Percentiles rank a stretch among this genome's conserved stretches.
Conservation (phyloP, 2,113 vertebrate genomes). For the Leucopternis melanops region DNA sequence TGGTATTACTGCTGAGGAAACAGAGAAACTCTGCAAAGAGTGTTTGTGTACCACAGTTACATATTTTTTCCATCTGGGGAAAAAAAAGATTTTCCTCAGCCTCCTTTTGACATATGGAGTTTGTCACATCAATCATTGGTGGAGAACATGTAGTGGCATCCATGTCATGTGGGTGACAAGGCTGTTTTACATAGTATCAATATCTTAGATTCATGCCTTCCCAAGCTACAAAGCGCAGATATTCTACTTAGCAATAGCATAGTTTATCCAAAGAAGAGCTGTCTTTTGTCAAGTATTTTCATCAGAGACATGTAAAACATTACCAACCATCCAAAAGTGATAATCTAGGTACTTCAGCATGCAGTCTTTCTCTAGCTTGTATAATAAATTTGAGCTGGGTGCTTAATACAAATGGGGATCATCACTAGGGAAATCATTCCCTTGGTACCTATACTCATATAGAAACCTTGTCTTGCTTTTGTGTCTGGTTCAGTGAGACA, state of each 20-base stretch:
- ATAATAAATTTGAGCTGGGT: background rate
- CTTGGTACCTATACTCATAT: background rate
- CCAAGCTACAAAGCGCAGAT: slow-evolving; percentile 1
- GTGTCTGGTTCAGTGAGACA: background rate
- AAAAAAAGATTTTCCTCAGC: slow-evolving; percentile 19
- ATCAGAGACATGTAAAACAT: slow-evolving; percentile 9
- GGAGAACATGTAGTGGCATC: slow-evolving; percentile 40
- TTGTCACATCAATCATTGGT: slow-evolving; percentile 58
- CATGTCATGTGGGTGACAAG: slow-evolving; percentile 52
- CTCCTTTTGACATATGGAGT: slow-evolving; percentile 53
- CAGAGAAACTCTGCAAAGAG: slow-evolving; percentile 39
- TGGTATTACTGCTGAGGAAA: slow-evolving; percentile 26
- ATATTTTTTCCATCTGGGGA: slow-evolving; percentile 55
- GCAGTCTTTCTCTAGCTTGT: background rate
- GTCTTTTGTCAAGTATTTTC: slow-evolving; percentile 16
- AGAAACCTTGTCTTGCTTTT: background rate
- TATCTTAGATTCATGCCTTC: slow-evolving; percentile 28
- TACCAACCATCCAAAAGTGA: background rate
- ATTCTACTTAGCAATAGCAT: background rate
- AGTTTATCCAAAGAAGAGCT: slow-evolving; percentile 27
- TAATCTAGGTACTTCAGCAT: background rate
- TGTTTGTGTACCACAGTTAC: slow-evolving; percentile 43
- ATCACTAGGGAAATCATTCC: slow-evolving; percentile 10
- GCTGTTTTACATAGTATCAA: slow-evolving; percentile 55
- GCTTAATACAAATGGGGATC: background rate